phyloP scores from a whole-genome alignment of 2,888 invertebrate species.

The Acanthoscelides obtectus region DNA sequence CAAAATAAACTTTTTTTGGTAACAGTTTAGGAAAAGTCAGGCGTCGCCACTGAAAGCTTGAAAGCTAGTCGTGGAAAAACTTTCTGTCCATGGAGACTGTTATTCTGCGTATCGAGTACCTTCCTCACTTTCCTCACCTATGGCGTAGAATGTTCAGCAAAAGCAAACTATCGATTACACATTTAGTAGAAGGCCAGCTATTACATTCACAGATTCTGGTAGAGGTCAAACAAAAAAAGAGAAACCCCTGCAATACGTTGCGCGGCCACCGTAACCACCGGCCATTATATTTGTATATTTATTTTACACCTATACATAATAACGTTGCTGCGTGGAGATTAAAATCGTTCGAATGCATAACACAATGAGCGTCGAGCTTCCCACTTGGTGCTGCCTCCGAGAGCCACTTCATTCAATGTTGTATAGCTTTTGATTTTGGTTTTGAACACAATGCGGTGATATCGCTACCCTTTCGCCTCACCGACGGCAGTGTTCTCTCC shows the following conservation, averaged over 20 bases:
- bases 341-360: conserved; percentile 13
- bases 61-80: too few relatives aligned
- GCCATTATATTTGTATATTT: conserved; percentile 15
- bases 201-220: not conserved
- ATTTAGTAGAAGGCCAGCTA: not conserved
- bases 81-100: too few relatives aligned
- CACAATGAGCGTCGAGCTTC: conserved; percentile 12
- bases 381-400: conserved; percentile 10
- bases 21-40: too few relatives aligned
- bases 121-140: too few relatives aligned
- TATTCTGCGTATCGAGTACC: too few relatives aligned
- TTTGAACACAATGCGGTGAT: conserved; percentile 8
- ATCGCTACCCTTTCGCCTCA: conserved; percentile 7
- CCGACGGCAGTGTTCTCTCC: conserved; percentile 8
- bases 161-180: not conserved
- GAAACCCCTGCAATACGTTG: not conserved
- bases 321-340: conserved; percentile 11
- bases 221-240: not conserved
- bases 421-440: conserved; percentile 15
- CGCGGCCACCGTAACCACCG: conserved; percentile 10
- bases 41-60: too few relatives aligned
- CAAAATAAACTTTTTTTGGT: too few relatives aligned
- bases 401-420: conserved; percentile 11
- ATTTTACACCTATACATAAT: conserved; percentile 14
- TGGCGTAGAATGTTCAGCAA: too few relatives aligned